A percentile compares a stretch with the other conserved stretches of the same genome.
These are phyloP conservation scores for Bostrychus sinensis DNA, from an alignment of 2,113 vertebrate species.

Conservation along the genomic window DNA sequence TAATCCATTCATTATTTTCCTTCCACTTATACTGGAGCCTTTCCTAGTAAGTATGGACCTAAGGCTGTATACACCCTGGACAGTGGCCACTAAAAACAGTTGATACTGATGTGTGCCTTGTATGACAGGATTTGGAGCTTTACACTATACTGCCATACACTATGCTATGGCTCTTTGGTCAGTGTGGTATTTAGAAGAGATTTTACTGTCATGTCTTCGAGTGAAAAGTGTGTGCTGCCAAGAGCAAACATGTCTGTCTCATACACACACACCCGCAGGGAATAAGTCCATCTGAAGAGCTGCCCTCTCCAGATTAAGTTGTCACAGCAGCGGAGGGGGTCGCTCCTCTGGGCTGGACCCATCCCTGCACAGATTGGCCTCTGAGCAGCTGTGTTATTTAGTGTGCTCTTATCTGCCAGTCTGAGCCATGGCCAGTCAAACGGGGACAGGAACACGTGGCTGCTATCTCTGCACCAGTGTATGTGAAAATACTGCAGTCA, in stretches of 20 bases:
- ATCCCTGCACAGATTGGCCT: slow-evolving; percentile 42
- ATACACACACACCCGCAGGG: slow-evolving; percentile 12
- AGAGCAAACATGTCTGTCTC: slow-evolving; percentile 10
- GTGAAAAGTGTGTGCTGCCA: slow-evolving; percentile 9
- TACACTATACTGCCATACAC: no score
- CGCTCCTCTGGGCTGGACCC: slow-evolving; percentile 40
- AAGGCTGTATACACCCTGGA: no score
- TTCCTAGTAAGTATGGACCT: no score
- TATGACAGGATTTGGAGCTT: no score
- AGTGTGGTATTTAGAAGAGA: slow-evolving; percentile 24
- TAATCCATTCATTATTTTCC: no score
- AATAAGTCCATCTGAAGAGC: slow-evolving; percentile 33
- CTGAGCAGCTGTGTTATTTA: slow-evolving; percentile 44
- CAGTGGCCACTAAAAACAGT: no score
- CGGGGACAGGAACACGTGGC: slow-evolving; percentile 13
- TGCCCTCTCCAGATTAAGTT: slow-evolving; percentile 54
- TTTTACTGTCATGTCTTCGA: slow-evolving; percentile 46
- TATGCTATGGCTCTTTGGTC: not conserved
- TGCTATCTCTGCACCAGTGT: slow-evolving; percentile 6
- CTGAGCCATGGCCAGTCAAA: slow-evolving; percentile 28
- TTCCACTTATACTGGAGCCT: no score
- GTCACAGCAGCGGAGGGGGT: slow-evolving; percentile 44
- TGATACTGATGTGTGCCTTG: no score
- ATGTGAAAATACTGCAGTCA: not conserved
- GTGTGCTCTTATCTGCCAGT: slow-evolving; percentile 54